These are phyloP conservation scores for Criorhina ranunculi DNA, from an alignment of 2,888 invertebrate species.

Conservation along the genomic window DNA sequence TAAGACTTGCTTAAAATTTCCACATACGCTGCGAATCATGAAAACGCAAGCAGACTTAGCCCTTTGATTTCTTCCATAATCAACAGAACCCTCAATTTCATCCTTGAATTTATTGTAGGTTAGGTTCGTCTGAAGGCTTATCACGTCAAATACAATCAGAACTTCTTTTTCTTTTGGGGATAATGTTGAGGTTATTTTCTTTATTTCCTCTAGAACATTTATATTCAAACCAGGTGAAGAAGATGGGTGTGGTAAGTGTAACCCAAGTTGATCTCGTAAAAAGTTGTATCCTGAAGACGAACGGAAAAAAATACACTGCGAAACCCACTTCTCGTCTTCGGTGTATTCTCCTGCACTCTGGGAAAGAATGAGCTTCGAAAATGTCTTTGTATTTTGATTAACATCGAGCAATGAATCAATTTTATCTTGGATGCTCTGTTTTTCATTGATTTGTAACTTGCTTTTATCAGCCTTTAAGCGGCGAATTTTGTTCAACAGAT, in stretches of 20 bases:
- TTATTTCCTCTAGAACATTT: constrained; percentile 20
- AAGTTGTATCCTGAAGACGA: constrained; percentile 23
- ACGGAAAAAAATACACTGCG: constrained; percentile 33
- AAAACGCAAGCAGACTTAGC: not conserved
- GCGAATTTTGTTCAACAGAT: not conserved
- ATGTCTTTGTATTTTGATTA: not conserved
- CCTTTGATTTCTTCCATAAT: constrained; percentile 30
- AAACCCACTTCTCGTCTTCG: not conserved
- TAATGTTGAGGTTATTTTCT: constrained; percentile 22
- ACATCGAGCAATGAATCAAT: not conserved
- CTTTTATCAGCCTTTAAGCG: constrained; percentile 1
- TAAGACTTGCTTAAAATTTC: not conserved
- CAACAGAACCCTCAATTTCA: constrained; percentile 48
- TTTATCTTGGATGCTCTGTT: not conserved
- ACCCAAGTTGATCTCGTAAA: not conserved
- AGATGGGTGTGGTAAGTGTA: constrained; percentile 2
- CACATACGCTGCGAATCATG: too few relatives aligned
- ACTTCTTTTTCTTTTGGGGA: constrained; percentile 42
- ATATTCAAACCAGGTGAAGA: not conserved
- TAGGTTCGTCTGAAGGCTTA: constrained; percentile 50
- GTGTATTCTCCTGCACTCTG: not conserved
- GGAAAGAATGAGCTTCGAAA: constrained; percentile 1
- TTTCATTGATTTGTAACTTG: not conserved
- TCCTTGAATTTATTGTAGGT: constrained; percentile 37
- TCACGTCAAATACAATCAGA: constrained; percentile 47